Evolutionary conservation across 92 coral and sea anemone genomes (phyloP).

Genomic region (Paragorgia papillata): DNA sequence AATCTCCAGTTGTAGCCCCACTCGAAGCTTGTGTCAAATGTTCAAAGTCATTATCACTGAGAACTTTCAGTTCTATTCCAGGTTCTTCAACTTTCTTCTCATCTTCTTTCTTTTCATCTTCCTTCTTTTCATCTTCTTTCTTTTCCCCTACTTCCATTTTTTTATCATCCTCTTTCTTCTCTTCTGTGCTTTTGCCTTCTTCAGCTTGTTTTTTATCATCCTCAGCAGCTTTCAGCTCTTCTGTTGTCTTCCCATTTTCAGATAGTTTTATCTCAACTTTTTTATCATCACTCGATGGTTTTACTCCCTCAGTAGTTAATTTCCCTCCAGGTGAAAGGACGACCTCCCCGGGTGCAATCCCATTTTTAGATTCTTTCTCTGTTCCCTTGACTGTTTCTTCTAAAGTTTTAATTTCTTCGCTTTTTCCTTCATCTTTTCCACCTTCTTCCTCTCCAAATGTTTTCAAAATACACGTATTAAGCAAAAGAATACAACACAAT

Average conservation of each 20-base stretch:
- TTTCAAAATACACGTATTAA: not conserved
- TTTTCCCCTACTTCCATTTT: not conserved
- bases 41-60: conserved; percentile 82
- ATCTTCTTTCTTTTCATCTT: not conserved
- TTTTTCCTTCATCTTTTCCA: not conserved
- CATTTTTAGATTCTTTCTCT: too few relatives aligned
- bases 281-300: not conserved
- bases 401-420: not conserved
- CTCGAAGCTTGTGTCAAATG: conserved; percentile 96
- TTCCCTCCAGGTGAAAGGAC: too few relatives aligned
- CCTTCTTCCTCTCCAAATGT: not conserved
- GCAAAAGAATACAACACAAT: not conserved
- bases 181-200: conserved; percentile 9
- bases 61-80: conserved; percentile 57
- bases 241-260: conserved; percentile 1
- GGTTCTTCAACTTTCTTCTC: conserved; percentile 14
- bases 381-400: too few relatives aligned
- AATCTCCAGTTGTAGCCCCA: conserved; percentile 97
- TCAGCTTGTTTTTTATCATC: not conserved
- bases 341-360: too few relatives aligned
- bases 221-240: not conserved
- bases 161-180: not conserved
- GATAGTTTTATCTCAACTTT: not conserved
- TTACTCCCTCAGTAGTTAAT: too few relatives aligned
- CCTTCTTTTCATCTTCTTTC: not conserved